Conservation (phyloP, 2,797 vertebrate genomes). For the Benthosema pterotum region DNA sequence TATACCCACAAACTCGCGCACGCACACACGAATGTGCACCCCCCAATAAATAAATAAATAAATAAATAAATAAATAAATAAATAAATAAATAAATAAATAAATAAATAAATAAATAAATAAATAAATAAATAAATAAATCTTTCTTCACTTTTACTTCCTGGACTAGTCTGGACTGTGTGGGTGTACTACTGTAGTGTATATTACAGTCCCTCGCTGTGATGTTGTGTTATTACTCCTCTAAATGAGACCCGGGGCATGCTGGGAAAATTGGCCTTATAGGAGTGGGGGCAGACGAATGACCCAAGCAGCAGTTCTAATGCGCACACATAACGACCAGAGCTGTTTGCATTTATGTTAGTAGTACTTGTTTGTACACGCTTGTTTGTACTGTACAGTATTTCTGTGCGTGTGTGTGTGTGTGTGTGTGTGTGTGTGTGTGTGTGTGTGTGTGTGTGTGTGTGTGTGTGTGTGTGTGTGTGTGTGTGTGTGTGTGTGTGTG, state of each 20-base stretch:
- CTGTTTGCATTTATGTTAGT: too few relatives aligned
- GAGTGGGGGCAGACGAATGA: conserved; percentile 68
- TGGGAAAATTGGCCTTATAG: conserved; percentile 63
- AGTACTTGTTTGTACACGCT: too few relatives aligned
- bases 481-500: background rate
- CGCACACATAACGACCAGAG: conserved; percentile 23
- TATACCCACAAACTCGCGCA: background rate
- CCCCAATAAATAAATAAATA: too few relatives aligned
- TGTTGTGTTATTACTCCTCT: conserved; percentile 60
- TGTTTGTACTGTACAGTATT: too few relatives aligned
- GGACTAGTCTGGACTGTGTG: conserved; percentile 12
- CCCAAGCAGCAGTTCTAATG: conserved; percentile 63
- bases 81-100: too few relatives aligned
- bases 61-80: too few relatives aligned
- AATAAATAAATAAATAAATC: too few relatives aligned
- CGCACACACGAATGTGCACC: conserved; percentile 3
- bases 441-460: background rate
- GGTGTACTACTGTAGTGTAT: conserved; percentile 33
- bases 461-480: conserved; percentile 23
- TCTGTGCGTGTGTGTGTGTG: background rate
- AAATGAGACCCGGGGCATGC: conserved; percentile 58
- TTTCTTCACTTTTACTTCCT: conserved; percentile 33
- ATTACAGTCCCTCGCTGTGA: too few relatives aligned
- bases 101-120: too few relatives aligned
- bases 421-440: background rate